Base-by-base conservation (phyloP, 2,888 invertebrate species). In the Priocnemis perturbator region DNA sequence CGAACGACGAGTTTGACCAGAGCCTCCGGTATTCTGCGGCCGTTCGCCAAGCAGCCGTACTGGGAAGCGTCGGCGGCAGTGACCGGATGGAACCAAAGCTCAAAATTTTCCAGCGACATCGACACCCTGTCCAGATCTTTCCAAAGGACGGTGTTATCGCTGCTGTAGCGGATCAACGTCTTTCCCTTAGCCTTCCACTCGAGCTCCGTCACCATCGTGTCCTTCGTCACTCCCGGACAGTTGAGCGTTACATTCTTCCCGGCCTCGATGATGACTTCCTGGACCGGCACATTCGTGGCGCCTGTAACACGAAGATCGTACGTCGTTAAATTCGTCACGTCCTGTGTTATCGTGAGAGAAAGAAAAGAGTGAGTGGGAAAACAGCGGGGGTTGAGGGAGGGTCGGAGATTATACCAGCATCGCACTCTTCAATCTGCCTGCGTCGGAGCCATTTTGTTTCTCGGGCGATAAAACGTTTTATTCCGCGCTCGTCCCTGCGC, bases 31-130 rank as follows among this genome's bases (percentile, higher is more conserved):
- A 91, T 91, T 67, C 92, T 92, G 56, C 93, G 90, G 86, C 92
- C 93, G 89, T 94, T 94, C 81, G 93, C 93, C 77, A 93, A 90
- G 82, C 94, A 94, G 79, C 92, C 91, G 85, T 94, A 94, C 83
- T 93, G 92, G 52, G 92, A 93, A 77, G 92, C 93, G 87, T 94
- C 94, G 69, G 91, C 90, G 53, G 93, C 92, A 74, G 90, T 86
- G 9, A 93, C 92, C 58, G 93, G 93, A 81, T 91, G 91, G 84
- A 94, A 92, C 76, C 91, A 91, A 74, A 94, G 90, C 23, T 92
- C 92, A 84, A 92, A 93, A 80, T 91, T 91, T 81, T 92, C 92
- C 78, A 91, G 90, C 69, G 91, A 89, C 67, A 93, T 90, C 73
- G 92, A 91, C 77, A 93, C 91, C 84, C 92, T 89, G 81, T 91